Evolutionary conservation across 64 coral and sea anemone species (phyloP).

Genomic region (Porites lutea): DNA sequence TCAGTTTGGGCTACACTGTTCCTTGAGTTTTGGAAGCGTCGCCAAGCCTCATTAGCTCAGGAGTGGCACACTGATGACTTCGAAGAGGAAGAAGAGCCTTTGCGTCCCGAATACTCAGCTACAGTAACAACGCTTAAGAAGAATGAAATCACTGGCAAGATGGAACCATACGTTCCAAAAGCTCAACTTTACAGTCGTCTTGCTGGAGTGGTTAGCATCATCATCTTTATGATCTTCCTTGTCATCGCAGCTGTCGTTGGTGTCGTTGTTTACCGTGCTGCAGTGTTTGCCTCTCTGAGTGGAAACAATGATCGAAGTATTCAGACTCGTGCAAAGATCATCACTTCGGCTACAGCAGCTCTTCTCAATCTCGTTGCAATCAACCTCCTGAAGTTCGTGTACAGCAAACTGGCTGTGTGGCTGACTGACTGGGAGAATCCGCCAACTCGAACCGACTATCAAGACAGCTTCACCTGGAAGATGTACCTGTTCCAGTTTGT

Average conservation of each 20-base stretch:
- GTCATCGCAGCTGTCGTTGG: slow-evolving; percentile 87
- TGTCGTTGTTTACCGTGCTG: slow-evolving; percentile 89
- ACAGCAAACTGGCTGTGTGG: slow-evolving; percentile 86
- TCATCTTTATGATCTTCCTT: slow-evolving; percentile 85
- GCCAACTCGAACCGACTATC: slow-evolving; percentile 79
- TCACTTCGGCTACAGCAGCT: slow-evolving; percentile 89
- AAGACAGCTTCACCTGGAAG: slow-evolving; percentile 93
- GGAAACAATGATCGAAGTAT: slow-evolving; percentile 41
- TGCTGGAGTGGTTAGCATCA: slow-evolving; percentile 65
- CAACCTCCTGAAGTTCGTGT: slow-evolving; percentile 83
- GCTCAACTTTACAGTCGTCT: slow-evolving; percentile 60
- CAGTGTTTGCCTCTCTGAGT: slow-evolving; percentile 86
- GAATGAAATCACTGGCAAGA: slow-evolving; percentile 79
- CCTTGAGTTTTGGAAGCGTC: slow-evolving; percentile 93
- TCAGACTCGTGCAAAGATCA: slow-evolving; percentile 74
- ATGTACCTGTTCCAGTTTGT: slow-evolving; percentile 99
- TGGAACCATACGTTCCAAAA: slow-evolving; percentile 83
- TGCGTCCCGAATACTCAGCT: slow-evolving; percentile 82
- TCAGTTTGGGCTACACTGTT: slow-evolving; percentile 92
- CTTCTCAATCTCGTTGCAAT: slow-evolving; percentile 86
- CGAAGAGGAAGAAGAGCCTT: slow-evolving; percentile 88
- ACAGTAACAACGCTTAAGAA: slow-evolving; percentile 76
- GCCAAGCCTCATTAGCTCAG: slow-evolving; percentile 76
- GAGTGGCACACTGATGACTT: slow-evolving; percentile 89
- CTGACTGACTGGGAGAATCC: slow-evolving; percentile 96